Evolutionary conservation across 2,888 invertebrate genomes (phyloP).

Genomic region (Druceiella hillmani): DNA sequence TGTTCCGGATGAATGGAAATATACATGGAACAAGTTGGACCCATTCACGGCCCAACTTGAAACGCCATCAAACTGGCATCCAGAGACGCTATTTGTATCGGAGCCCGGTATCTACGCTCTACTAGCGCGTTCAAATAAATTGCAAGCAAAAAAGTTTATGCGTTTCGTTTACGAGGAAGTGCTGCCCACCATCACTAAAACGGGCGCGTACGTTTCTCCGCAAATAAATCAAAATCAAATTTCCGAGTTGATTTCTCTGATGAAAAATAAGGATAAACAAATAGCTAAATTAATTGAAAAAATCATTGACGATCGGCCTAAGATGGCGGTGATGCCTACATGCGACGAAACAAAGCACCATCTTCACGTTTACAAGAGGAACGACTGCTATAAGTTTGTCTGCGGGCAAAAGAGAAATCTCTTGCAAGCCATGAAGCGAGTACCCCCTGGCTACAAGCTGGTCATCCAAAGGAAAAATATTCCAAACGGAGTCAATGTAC

Average conservation of each 20-base stretch:
- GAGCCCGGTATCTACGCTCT: conserved; percentile 16
- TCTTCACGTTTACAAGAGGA: conserved; percentile 17
- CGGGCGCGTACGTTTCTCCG: conserved; percentile 6
- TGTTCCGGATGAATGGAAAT: conserved; percentile 10
- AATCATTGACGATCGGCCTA: conserved; percentile 8
- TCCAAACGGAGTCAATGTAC: conserved; percentile 18
- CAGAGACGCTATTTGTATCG: conserved; percentile 16
- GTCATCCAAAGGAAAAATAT: conserved; percentile 13
- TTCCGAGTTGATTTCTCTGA: conserved; percentile 13
- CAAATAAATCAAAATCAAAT: conserved; percentile 6
- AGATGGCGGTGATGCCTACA: not conserved
- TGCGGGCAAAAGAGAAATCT: conserved; percentile 18
- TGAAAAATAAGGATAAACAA: conserved; percentile 11
- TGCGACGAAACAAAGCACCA: conserved; percentile 10
- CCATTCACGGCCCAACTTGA: conserved; percentile 12
- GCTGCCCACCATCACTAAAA: conserved; percentile 10
- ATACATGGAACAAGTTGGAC: conserved; percentile 14
- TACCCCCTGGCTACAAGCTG: too few relatives aligned
- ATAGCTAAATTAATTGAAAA: conserved; percentile 10
- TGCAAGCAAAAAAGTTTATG: conserved; percentile 16
- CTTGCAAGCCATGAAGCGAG: conserved; percentile 15
- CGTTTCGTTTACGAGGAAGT: conserved; percentile 16
- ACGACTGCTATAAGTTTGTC: conserved; percentile 15
- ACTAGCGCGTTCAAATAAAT: too few relatives aligned
- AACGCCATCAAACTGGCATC: conserved; percentile 12